A percentile compares a stretch with the other conserved stretches of the same genome.
Evolutionary conservation across 2,888 invertebrate species (phyloP).

Genomic region (Diplazon laetatorius): DNA sequence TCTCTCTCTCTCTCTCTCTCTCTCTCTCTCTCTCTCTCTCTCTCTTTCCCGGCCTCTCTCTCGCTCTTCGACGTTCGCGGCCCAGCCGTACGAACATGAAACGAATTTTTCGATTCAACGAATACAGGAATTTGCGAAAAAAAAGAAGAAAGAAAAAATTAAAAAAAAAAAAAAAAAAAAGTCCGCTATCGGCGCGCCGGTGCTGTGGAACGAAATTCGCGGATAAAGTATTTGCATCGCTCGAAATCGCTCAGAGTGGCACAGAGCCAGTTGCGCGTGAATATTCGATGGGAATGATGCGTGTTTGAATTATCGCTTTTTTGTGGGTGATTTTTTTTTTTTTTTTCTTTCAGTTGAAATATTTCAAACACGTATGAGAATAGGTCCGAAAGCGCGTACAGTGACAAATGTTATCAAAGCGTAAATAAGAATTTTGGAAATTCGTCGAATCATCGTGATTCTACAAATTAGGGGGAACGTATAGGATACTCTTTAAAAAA

Average conservation of each 20-base stretch:
- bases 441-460: no score
- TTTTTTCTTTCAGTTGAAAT: neutral
- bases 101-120: constrained; percentile 43
- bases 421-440: no score
- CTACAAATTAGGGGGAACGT: no score
- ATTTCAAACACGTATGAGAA: neutral
- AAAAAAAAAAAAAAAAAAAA: neutral
- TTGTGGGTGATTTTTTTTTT: no score
- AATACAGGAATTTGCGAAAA: constrained; percentile 18
- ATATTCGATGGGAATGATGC: constrained; percentile 38
- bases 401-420: no score
- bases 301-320: constrained; percentile 18
- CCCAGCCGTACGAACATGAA: constrained; percentile 16
- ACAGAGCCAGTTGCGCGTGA: constrained; percentile 30
- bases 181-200: constrained; percentile 6
- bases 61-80: neutral
- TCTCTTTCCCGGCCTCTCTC: neutral
- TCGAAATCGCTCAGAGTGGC: constrained; percentile 11
- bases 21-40: constrained; percentile 2
- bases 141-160: neutral
- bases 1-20: neutral
- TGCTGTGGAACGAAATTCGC: constrained; percentile 18
- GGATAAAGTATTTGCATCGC: constrained; percentile 40
- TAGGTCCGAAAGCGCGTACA: no score
- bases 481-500: no score